Percentiles rank a stretch among this genome's conserved stretches.
These are phyloP conservation scores for Hypotaenidia philippensis DNA, from an alignment of 2,797 vertebrate genomes.

Conservation along the genomic window DNA sequence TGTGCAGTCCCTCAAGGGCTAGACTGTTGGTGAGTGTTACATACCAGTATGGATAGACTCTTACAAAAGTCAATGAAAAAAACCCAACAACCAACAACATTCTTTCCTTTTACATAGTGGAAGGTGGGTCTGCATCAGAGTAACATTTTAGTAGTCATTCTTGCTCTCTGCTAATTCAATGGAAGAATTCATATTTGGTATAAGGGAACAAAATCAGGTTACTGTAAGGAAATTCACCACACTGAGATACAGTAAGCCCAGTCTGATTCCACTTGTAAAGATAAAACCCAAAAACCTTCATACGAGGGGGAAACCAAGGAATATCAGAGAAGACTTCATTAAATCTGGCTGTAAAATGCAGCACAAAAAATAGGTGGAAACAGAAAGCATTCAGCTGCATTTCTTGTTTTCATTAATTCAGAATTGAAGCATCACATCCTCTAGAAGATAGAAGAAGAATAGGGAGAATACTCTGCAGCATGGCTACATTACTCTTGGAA, in stretches of 20 bases:
- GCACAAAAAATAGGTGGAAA: neutral
- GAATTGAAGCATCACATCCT: neutral
- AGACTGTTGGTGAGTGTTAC: neutral
- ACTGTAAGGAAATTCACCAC: neutral
- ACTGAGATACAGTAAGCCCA: neutral
- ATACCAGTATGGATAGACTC: neutral
- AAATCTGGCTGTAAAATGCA: neutral
- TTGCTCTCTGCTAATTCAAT: neutral
- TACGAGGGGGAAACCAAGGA: neutral
- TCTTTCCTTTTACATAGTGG: neutral
- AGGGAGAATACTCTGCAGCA: too few relatives aligned
- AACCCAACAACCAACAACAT: neutral
- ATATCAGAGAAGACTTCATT: neutral
- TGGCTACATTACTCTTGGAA: neutral
- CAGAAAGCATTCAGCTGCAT: neutral
- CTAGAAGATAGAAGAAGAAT: neutral
- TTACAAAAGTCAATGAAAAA: neutral
- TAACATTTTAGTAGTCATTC: neutral
- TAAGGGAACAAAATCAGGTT: neutral
- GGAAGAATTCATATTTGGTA: neutral
- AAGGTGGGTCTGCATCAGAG: neutral
- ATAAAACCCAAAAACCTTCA: neutral
- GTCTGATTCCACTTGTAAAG: neutral
- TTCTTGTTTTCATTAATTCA: neutral
- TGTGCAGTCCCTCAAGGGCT: neutral